A percentile compares a stretch with the other conserved stretches of the same genome.
These are phyloP conservation scores for Galeopterus variegatus DNA, from an alignment of 2,113 vertebrate genomes.

Conservation along the genomic window DNA sequence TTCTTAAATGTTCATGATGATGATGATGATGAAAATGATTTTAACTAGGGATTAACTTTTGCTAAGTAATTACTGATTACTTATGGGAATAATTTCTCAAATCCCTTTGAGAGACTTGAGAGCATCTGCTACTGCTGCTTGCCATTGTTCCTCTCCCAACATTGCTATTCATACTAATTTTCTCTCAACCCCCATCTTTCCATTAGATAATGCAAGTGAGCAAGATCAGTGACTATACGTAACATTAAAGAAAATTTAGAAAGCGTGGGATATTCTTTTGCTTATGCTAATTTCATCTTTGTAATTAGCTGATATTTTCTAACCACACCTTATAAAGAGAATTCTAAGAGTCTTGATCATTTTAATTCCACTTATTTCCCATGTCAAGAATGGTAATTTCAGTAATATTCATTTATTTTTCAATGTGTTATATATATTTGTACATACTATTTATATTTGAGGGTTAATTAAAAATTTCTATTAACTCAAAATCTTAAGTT, in stretches of 20 bases:
- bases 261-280: not conserved
- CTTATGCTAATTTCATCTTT: not conserved
- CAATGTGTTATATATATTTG: not conserved
- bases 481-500: not conserved
- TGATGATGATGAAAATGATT: constrained; percentile 34
- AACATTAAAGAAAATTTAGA: constrained; percentile 50
- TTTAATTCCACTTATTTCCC: not conserved
- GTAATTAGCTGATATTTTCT: constrained; percentile 25
- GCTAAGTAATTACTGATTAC: constrained; percentile 48
- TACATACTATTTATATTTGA: constrained; percentile 4
- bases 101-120: constrained; percentile 1
- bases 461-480: not conserved
- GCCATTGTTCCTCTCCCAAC: not conserved
- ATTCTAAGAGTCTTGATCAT: not conserved
- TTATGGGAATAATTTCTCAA: not conserved
- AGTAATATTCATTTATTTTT: not conserved
- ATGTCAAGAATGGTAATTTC: not conserved
- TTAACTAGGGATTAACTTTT: constrained; percentile 30
- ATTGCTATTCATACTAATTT: not conserved
- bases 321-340: not conserved
- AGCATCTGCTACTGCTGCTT: constrained; percentile 45
- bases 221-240: constrained; percentile 31
- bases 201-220: not conserved
- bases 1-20: constrained; percentile 26
- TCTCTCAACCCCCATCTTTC: not conserved